These are phyloP conservation scores for Brachionus rotundiformis DNA, from an alignment of 1,140 invertebrate species.

Conservation along the genomic window DNA sequence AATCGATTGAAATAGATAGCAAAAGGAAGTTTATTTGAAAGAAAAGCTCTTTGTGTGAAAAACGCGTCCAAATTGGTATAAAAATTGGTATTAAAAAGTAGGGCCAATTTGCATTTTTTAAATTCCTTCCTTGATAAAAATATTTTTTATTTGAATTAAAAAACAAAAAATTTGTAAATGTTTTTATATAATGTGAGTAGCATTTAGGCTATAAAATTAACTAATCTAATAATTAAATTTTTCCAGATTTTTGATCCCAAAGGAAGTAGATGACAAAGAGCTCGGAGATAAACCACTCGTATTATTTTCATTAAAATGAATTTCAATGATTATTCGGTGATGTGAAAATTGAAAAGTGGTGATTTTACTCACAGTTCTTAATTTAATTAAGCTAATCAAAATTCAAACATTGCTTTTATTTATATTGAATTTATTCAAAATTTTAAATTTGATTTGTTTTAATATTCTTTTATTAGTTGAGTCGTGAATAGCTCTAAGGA, in stretches of 20 bases:
- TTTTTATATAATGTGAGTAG: background rate
- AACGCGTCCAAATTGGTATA: background rate
- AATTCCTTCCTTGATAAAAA: no score
- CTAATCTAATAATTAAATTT: background rate
- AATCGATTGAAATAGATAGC: background rate
- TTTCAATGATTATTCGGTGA: background rate
- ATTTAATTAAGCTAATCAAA: background rate
- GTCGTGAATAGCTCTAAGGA: no score
- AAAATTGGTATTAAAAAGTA: background rate
- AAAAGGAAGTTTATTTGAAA: background rate
- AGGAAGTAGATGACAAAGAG: background rate
- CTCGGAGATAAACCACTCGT: background rate
- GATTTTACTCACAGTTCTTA: background rate
- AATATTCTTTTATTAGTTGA: no score
- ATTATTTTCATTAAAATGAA: background rate
- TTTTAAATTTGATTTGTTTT: no score
- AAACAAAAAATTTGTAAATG: background rate
- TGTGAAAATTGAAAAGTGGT: background rate
- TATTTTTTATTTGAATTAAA: background rate
- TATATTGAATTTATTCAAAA: no score
- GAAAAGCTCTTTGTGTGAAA: background rate
- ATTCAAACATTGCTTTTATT: no score
- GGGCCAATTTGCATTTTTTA: no score
- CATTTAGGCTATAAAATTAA: background rate
- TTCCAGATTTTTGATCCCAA: background rate